phyloP scores from a whole-genome alignment of 2,797 vertebrate species.

The Aeoliscus strigatus region DNA sequence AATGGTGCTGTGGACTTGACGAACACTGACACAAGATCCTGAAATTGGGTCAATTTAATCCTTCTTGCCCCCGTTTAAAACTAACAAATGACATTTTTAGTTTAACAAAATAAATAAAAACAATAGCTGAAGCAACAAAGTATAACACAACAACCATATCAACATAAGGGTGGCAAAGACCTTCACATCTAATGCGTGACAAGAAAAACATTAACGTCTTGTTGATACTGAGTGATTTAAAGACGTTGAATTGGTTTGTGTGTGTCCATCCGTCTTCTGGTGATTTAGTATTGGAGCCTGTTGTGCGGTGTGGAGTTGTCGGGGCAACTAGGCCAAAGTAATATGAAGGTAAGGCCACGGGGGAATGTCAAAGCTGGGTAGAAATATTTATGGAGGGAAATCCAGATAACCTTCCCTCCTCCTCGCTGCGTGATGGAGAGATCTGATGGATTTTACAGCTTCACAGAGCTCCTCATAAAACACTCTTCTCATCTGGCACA shows the following conservation, averaged over 20 bases:
- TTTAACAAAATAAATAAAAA: too few relatives aligned
- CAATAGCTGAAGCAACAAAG: too few relatives aligned
- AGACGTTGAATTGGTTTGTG: slow-evolving; percentile 10
- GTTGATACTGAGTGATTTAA: slow-evolving; percentile 60
- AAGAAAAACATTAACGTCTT: slow-evolving; percentile 6
- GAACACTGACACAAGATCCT: too few relatives aligned
- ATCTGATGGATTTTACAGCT: slow-evolving; percentile 64
- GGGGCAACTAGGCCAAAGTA: slow-evolving; percentile 41
- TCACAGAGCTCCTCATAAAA: slow-evolving; percentile 61
- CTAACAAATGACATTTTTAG: too few relatives aligned
- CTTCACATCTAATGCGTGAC: too few relatives aligned
- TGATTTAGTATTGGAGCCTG: slow-evolving; percentile 17
- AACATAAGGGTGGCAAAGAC: too few relatives aligned
- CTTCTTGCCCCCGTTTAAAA: too few relatives aligned
- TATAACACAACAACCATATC: too few relatives aligned
- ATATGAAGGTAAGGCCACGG: slow-evolving; percentile 26
- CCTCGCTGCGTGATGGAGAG: slow-evolving; percentile 42
- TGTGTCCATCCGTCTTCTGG: neutral
- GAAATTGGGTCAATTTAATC: too few relatives aligned
- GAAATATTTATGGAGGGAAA: slow-evolving; percentile 49
- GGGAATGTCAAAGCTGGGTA: slow-evolving; percentile 23
- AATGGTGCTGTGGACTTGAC: too few relatives aligned
- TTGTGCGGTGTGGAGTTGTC: slow-evolving; percentile 15
- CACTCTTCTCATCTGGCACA: slow-evolving; percentile 55
- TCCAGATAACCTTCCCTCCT: slow-evolving; percentile 29